Evolutionary conservation across 2,888 invertebrate genomes (phyloP).

Genomic region (Bombyx huttoni): DNA sequence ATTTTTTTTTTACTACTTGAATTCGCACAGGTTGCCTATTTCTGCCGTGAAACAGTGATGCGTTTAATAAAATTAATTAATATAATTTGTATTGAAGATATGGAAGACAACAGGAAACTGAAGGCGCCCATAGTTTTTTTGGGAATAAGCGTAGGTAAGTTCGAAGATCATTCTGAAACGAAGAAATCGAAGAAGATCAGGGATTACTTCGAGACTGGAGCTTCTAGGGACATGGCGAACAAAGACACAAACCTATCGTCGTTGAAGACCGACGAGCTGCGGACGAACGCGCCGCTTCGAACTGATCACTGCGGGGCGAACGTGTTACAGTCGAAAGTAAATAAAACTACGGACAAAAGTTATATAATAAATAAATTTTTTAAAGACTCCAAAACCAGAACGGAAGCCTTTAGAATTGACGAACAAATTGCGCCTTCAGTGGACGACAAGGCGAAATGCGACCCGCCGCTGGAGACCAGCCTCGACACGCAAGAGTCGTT

Average conservation of each 20-base stretch:
- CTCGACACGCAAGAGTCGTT: slow-evolving; percentile 59
- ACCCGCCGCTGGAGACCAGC: slow-evolving; percentile 23
- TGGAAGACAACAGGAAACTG: slow-evolving; percentile 40
- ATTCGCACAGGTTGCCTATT: too few species aligned
- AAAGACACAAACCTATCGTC: slow-evolving; percentile 10
- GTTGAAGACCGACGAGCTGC: not conserved
- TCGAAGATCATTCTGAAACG: slow-evolving; percentile 71
- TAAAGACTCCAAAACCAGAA: slow-evolving; percentile 10
- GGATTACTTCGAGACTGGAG: slow-evolving; percentile 68
- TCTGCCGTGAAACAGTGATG: too few species aligned
- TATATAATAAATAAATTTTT: slow-evolving; percentile 30
- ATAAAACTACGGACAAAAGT: slow-evolving; percentile 30
- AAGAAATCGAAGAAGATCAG: slow-evolving; percentile 71
- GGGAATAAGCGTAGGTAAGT: slow-evolving; percentile 85
- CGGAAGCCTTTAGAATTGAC: slow-evolving; percentile 8
- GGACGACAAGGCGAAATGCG: slow-evolving; percentile 5
- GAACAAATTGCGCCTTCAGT: slow-evolving; percentile 2
- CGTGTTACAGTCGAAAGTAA: slow-evolving; percentile 5
- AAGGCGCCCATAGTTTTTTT: slow-evolving; percentile 76
- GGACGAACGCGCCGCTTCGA: not conserved
- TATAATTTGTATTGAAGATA: slow-evolving; percentile 31
- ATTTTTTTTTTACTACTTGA: too few species aligned
- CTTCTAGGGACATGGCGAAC: slow-evolving; percentile 26
- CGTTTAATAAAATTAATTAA: not conserved
- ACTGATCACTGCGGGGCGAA: not conserved